Evolutionary conservation across 2,888 invertebrate species (phyloP).

Genomic region (Pyrochroa serraticornis): DNA sequence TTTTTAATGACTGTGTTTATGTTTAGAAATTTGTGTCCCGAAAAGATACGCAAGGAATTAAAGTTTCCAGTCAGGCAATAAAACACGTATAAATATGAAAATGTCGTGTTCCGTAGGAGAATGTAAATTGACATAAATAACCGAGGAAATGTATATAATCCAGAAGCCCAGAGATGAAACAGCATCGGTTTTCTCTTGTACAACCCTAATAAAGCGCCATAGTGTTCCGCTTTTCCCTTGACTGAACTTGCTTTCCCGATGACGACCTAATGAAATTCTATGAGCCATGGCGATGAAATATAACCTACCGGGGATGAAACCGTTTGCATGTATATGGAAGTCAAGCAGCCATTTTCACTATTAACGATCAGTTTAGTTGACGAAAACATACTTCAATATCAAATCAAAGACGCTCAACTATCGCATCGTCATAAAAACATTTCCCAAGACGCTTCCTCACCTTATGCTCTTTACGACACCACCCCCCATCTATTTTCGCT

Average conservation of each 20-base stretch:
- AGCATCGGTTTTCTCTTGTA: slow-evolving; percentile 28
- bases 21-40: slow-evolving; percentile 31
- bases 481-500: background rate
- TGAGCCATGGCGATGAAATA: slow-evolving; percentile 54
- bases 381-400: slow-evolving; percentile 44
- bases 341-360: slow-evolving; percentile 44
- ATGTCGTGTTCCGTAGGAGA: slow-evolving; percentile 29
- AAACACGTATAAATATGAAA: slow-evolving; percentile 36
- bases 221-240: slow-evolving; percentile 52
- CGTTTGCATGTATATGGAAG: slow-evolving; percentile 52
- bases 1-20: slow-evolving; percentile 32
- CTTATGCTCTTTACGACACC: slow-evolving; percentile 19
- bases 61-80: slow-evolving; percentile 31
- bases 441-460: slow-evolving; percentile 20
- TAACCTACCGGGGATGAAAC: slow-evolving; percentile 44
- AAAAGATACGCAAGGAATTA: slow-evolving; percentile 31
- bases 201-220: slow-evolving; percentile 51
- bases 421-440: slow-evolving; percentile 32
- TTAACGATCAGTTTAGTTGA: slow-evolving; percentile 36
- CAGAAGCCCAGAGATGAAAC: slow-evolving; percentile 21
- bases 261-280: slow-evolving; percentile 56
- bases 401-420: slow-evolving; percentile 45
- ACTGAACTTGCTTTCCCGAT: slow-evolving; percentile 50
- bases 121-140: slow-evolving; percentile 38
- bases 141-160: slow-evolving; percentile 35